phyloP scores from a whole-genome alignment of 2,888 invertebrate species.

The Proisotoma minuta region DNA sequence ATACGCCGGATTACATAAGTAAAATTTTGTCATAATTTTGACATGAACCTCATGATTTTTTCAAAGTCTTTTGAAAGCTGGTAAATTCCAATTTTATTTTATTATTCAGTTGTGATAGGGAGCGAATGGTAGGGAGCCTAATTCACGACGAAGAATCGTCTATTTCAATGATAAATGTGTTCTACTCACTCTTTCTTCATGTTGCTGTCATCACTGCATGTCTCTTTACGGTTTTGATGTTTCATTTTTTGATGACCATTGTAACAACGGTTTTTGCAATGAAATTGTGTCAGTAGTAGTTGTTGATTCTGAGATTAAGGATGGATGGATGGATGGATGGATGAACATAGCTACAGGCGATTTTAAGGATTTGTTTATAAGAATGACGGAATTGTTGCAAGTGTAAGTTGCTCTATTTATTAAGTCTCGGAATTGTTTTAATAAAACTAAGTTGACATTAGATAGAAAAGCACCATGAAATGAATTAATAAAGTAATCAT shows the following conservation, averaged over 20 bases:
- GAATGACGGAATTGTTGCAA: too few species aligned
- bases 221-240: conserved; percentile 8
- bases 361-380: too few species aligned
- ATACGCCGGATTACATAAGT: too few species aligned
- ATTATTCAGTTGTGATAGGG: not conserved
- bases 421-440: too few species aligned
- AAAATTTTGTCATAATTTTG: too few species aligned
- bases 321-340: not conserved
- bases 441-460: too few species aligned
- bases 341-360: too few species aligned
- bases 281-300: conserved; percentile 13
- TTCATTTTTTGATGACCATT: conserved; percentile 5
- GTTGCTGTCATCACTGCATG: not conserved
- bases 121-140: not conserved
- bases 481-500: not conserved
- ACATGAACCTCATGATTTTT: too few species aligned
- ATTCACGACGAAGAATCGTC: not conserved
- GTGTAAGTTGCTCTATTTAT: conserved; percentile 4
- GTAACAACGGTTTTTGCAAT: not conserved
- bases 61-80: too few species aligned
- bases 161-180: conserved; percentile 5
- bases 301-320: not conserved
- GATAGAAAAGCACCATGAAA: not conserved
- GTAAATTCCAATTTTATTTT: too few species aligned
- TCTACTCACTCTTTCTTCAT: not conserved